Evolutionary conservation across 2,797 vertebrate species (phyloP), one percentile per base, ranked within the genome.

Genomic region (Tiaroga cobitis): DNA sequence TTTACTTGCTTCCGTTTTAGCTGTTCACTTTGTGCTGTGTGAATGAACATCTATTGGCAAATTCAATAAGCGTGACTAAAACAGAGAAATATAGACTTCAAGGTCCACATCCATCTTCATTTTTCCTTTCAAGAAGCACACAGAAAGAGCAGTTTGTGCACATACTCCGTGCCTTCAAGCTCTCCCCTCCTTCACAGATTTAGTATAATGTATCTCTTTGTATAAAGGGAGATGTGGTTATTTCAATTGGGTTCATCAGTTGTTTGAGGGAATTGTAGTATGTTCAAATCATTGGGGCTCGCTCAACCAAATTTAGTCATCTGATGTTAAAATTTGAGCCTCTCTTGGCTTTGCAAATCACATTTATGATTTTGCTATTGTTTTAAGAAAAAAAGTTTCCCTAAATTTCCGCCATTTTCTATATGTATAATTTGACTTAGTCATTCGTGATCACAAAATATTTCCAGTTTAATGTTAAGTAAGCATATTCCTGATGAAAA

Each of bases 241-340:
- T 80, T 87, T 80, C 56, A 61, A 77, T 39, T 63, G 82, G 34
- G 46, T 78, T 81, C 78, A 85, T 88, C 81, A 79, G 86, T 56
- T 81, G 80, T 70, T 70, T 81, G 34, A 56, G 80, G 67, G 32
- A 72, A 81, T 56, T 81, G 65, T 81, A 29, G 80, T 21, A 37
- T 56, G 46, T 26, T 70, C 21, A 24, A 51, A 37, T 51, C 7
- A n/a, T n/a, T 49, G 43, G 41, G 0, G 24, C 43, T 43, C 16
- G 8, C 39, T 41, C 75, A 41, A 41, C 21, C 63, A 63, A 15
- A 46, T 37, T 34, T 34, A 46, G 59, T 80, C 56, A 78, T 80
- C 59, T 80, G 56, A 63, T 67, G 54, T 32, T 46, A 65, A 80
- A 80, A 29, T 21, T 19, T 8, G 32, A 11, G 77, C 39, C 41